A percentile compares a stretch with the other conserved stretches of the same genome.
Evolutionary conservation across 2,113 vertebrate species (phyloP).

Genomic region (Gorsachius goisagi): DNA sequence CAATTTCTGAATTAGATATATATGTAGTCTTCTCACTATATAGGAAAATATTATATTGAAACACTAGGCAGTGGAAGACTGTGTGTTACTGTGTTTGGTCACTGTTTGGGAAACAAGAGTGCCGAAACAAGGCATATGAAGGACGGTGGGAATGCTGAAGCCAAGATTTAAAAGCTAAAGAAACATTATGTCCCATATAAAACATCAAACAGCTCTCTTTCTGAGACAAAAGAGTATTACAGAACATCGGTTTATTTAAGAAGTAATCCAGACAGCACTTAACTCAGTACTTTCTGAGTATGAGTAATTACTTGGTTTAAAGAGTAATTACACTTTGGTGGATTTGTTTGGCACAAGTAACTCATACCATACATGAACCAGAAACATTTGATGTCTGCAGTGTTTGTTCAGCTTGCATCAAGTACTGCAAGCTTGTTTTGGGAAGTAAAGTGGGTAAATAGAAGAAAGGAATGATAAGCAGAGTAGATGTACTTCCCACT

Average conservation of each 20-base stretch:
- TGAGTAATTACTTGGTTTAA: slow-evolving; percentile 29
- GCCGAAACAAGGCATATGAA: background rate
- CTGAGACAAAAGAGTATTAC: background rate
- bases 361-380: background rate
- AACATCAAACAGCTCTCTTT: background rate
- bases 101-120: background rate
- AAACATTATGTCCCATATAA: background rate
- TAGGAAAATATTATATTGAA: background rate
- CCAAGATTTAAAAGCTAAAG: background rate
- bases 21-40: background rate
- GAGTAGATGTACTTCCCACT: background rate
- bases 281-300: background rate
- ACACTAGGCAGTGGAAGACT: background rate
- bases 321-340: background rate
- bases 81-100: background rate
- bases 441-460: background rate
- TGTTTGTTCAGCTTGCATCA: slow-evolving; percentile 30
- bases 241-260: slow-evolving; percentile 17
- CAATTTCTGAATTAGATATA: background rate
- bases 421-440: background rate
- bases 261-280: slow-evolving; percentile 1
- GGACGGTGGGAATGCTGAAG: background rate
- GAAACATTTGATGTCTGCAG: background rate
- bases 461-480: background rate
- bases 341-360: slow-evolving; percentile 16